Evolutionary conservation across 2,888 invertebrate genomes (phyloP), one percentile per base, ranked within the genome.

Genomic region (Gymnosoma rotundatum): DNA sequence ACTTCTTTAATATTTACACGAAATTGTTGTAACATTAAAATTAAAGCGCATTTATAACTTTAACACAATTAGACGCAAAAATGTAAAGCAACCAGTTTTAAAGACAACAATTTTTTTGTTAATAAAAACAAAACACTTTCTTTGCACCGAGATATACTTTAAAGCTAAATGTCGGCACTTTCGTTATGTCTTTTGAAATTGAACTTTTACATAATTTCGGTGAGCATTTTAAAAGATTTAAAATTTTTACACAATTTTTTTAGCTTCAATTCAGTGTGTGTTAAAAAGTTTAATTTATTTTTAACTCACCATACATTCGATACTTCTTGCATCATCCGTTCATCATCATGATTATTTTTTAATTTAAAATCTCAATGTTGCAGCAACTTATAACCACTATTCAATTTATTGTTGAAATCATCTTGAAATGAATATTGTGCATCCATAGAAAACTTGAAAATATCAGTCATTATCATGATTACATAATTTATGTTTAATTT

Each of bases 61-160:
- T n/a, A 60, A 38, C 36, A 67, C 45, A 67, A 76, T 76, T 76
- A 67, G 58, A 76, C 38, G 50, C 56, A 64, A 16, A 45, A 64
- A 48, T 3, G 20, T n/a, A 42, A 56, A 66, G 4, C 42, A 45
- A 74, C 54, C 32, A 56, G 74, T 64, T 74, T 64, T 64, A 20
- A 18, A 64, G 16, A 3, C 0, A 63, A 21, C 32, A 14, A 61
- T 63, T 21, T 25, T 21, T 25, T n/a, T 12, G 32, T 9, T 20
- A n/a, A 48, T 6, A 72, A 72, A 25, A 32, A 64, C 1, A 25
- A 32, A 64, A 42, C 67, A 76, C 76, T 76, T 76, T 76, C 76
- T 58, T 75, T 66, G 38, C 36, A 60, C 67, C 42, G 21, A 21
- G 18, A 25, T 50, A 58, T 21, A 38, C n/a, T 56, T 32, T n/a